Percentiles rank a stretch among this genome's conserved stretches.
Conservation (phyloP, 2,113 vertebrate species). For the Sylvilagus bachmani region DNA sequence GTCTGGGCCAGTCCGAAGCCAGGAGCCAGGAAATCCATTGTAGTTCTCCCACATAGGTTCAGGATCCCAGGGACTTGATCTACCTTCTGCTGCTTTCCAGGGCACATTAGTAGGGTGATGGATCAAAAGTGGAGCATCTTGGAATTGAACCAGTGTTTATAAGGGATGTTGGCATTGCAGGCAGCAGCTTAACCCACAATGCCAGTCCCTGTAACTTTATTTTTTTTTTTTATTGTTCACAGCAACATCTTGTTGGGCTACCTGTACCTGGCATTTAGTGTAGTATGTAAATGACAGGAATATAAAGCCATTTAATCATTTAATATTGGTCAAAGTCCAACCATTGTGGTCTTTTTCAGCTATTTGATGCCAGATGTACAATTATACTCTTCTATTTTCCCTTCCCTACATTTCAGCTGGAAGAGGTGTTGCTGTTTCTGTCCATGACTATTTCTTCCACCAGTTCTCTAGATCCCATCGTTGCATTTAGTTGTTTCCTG, state of each 20-base stretch:
- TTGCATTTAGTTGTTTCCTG: background rate
- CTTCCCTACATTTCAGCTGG: background rate
- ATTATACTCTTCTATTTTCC: background rate
- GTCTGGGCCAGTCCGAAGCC: too few species aligned
- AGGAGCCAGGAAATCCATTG: too few species aligned
- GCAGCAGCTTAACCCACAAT: too few species aligned
- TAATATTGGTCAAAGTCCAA: background rate
- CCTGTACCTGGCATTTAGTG: background rate
- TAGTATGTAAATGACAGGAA: background rate
- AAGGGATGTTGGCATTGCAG: too few species aligned
- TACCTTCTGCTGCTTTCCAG: too few species aligned
- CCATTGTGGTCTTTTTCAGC: background rate
- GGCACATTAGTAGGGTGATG: too few species aligned
- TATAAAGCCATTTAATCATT: constrained; percentile 3
- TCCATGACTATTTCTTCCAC: background rate
- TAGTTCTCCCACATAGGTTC: too few species aligned
- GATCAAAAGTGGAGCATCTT: too few species aligned
- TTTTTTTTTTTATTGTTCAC: background rate
- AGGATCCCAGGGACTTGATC: too few species aligned
- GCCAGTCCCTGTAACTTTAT: too few species aligned
- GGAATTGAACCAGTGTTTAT: too few species aligned
- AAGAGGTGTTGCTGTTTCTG: background rate
- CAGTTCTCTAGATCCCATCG: background rate
- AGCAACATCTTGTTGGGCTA: background rate
- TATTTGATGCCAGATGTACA: background rate